Evolutionary conservation across 2,888 invertebrate genomes (phyloP).

Genomic region (Griposia aprilina): DNA sequence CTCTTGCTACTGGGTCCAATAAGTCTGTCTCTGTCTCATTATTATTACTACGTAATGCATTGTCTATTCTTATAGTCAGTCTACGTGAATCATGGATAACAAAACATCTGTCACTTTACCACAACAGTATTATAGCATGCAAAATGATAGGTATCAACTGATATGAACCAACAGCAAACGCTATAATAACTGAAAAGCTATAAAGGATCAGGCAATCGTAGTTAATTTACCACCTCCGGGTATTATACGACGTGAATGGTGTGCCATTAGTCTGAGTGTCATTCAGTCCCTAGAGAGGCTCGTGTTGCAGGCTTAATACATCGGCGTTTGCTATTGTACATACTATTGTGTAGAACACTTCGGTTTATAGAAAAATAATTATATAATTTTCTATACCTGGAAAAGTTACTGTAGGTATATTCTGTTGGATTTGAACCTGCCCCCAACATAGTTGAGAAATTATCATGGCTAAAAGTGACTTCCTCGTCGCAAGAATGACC

Average conservation of each 20-base stretch:
- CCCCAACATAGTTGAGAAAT: no score
- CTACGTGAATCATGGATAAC: neutral
- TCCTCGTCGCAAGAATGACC: neutral
- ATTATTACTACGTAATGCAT: neutral
- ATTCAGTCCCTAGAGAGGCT: conserved; percentile 49
- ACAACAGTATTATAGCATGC: neutral
- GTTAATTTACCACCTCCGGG: conserved; percentile 35
- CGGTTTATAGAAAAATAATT: neutral
- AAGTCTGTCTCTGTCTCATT: neutral
- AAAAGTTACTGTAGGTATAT: neutral
- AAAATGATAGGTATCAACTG: neutral
- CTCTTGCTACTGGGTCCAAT: neutral
- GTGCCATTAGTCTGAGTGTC: conserved; percentile 60
- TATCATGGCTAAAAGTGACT: no score
- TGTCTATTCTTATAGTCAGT: neutral
- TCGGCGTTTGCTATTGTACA: conserved; percentile 5
- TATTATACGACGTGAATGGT: conserved; percentile 39
- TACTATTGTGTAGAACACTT: neutral
- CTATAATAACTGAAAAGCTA: conserved; percentile 6
- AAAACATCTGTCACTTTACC: neutral
- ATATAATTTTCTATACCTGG: neutral
- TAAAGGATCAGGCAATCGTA: conserved; percentile 19
- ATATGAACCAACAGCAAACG: neutral
- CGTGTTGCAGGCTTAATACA: conserved; percentile 50
- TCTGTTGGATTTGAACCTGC: neutral